phyloP scores from a whole-genome alignment of 2,113 vertebrate species.

The Steatornis caripensis region DNA sequence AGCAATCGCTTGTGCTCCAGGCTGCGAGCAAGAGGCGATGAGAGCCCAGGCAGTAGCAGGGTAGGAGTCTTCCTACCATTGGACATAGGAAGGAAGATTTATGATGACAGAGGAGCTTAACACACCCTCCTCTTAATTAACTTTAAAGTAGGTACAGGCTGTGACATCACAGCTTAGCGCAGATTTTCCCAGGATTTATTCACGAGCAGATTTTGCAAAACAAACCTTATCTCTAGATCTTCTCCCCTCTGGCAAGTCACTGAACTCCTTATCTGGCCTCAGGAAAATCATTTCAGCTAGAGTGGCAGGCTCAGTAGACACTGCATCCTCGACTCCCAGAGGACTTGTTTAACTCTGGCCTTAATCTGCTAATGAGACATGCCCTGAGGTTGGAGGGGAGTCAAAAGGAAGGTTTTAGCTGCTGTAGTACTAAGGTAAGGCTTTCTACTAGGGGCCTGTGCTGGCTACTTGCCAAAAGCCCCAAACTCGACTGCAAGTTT shows the following conservation, averaged over 20 bases:
- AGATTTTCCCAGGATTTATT: not conserved
- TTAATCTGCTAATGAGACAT: conserved; percentile 54
- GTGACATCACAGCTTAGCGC: not conserved
- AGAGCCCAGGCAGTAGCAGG: not conserved
- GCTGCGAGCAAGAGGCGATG: not conserved
- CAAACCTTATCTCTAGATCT: conserved; percentile 32
- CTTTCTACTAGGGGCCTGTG: not conserved
- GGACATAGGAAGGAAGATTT: not conserved
- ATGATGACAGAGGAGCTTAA: not conserved
- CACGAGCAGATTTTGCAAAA: not conserved
- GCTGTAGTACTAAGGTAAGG: not conserved
- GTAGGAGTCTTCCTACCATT: not conserved
- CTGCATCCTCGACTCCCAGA: not conserved
- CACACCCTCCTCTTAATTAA: not conserved
- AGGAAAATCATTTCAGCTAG: not conserved
- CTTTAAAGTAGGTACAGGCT: not conserved
- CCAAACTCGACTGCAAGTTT: not conserved
- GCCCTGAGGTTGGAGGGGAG: not conserved
- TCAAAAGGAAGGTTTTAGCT: not conserved
- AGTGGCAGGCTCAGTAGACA: not conserved
- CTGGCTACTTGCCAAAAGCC: not conserved
- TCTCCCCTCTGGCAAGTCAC: not conserved
- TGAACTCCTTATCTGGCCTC: not conserved
- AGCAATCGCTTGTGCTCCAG: not conserved
- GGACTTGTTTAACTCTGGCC: conserved; percentile 15